Base-by-base conservation (phyloP, 1,140 invertebrate genomes). In the Hetaerina americana region DNA sequence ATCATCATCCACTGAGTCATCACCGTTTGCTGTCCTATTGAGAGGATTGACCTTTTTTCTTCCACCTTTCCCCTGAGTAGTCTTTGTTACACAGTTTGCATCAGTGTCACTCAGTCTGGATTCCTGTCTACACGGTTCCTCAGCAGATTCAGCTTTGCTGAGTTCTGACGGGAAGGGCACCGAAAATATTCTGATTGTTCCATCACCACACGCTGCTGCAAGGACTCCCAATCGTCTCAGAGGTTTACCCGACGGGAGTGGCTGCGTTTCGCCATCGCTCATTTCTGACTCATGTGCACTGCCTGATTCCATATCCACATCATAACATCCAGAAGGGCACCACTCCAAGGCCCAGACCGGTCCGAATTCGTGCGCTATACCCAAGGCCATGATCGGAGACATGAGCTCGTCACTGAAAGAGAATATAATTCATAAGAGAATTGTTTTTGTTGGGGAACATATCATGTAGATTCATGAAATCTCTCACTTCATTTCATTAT, bases 281-380 rank as follows among this genome's bases (percentile, higher is more conserved):
- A n/a, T n/a, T 22, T 68, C 66, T 24, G 66, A 22, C 15, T 10
- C 27, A 68, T 68, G n/a, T 27, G 5, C 3, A 68, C 26, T 27
- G 31, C 5, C 66, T 22, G 12, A 18, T 12, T 10, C 10, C 26
- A 12, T 73, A 27, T 12, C 15, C 69, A 80, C 76, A 69, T 87
- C 82, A 73, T 85, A 86, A 74, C 85, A 85, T 25, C 90, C 90
- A 0, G 88, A 90, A 15, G 90, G 90, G 81, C 91, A 92, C 89
- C 90, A 92, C 76, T 86, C 85, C 77, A 92, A 80, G 31, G 84
- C 82, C 87, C 88, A 90, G 15, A 90, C 79, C 8, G 84, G 84
- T n/a, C 90, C 90, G 75, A 80, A 82, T 24, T 88, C 81, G 76
- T 90, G 87, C 27, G 82, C 83, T 68, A 92, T 78, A 0, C 83